Evolutionary conservation across 2,113 vertebrate genomes (phyloP).

Genomic region (Zosterops japonicus): DNA sequence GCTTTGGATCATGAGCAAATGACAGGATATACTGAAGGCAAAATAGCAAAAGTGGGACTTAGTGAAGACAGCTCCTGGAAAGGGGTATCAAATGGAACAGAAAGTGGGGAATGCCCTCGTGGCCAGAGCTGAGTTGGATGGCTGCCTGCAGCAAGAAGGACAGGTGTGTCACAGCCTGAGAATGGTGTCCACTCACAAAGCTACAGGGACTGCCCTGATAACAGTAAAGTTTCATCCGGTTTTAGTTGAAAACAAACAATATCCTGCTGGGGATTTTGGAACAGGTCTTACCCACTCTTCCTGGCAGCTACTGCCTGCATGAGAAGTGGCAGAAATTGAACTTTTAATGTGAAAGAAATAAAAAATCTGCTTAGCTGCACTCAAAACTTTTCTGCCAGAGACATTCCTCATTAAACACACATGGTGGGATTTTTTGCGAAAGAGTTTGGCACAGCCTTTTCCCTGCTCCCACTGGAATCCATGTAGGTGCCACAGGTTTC

Average conservation of each 20-base stretch:
- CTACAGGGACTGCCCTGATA: not conserved
- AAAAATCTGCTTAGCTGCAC: conserved; percentile 1
- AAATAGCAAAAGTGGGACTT: not conserved
- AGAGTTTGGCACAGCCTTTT: conserved; percentile 21
- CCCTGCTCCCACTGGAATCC: conserved; percentile 31
- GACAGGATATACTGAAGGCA: not conserved
- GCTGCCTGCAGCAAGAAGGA: not conserved
- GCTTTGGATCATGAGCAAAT: not conserved
- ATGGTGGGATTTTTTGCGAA: conserved; percentile 29
- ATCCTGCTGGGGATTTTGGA: not conserved
- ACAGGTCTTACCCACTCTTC: not conserved
- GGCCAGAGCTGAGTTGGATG: not conserved
- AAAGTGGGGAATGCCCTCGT: not conserved
- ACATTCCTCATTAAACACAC: conserved; percentile 41
- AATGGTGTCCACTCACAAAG: not conserved
- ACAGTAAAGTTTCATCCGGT: not conserved
- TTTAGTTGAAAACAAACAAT: not conserved
- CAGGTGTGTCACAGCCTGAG: not conserved
- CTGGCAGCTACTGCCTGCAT: not conserved
- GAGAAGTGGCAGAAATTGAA: conserved; percentile 5
- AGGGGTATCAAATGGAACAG: not conserved
- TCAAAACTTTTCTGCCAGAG: conserved; percentile 21
- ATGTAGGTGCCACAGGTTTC: conserved; percentile 33
- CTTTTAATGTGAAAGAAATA: conserved; percentile 17
- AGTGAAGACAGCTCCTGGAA: not conserved